These are phyloP conservation scores for Lasioglossum baleicum DNA, from an alignment of 1,140 invertebrate genomes.

Conservation along the genomic window DNA sequence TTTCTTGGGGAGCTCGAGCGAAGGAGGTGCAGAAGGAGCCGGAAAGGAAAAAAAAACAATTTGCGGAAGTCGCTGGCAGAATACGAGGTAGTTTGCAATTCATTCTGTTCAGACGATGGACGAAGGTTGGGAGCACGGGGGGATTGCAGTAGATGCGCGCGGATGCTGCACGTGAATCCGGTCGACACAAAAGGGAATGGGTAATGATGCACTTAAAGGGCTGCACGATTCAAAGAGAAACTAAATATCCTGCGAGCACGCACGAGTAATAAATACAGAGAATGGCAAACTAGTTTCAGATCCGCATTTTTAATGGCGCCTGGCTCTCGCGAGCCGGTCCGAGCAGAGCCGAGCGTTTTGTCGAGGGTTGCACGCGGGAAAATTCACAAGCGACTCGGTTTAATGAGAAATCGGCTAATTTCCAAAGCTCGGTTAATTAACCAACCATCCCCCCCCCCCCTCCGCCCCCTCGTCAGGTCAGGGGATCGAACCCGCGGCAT, in stretches of 20 bases:
- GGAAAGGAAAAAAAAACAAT: conserved; percentile 13
- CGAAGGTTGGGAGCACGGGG: conserved; percentile 13
- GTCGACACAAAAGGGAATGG: conserved; percentile 58
- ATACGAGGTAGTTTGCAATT: conserved; percentile 41
- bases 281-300: conserved; percentile 46
- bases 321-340: no score
- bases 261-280: conserved; percentile 56
- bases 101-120: conserved; percentile 25
- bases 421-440: background rate
- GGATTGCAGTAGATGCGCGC: conserved; percentile 29
- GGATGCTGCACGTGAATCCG: conserved; percentile 37
- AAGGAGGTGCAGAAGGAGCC: background rate
- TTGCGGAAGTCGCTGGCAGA: background rate
- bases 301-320: conserved; percentile 41
- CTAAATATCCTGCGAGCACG: conserved; percentile 48
- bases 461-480: no score
- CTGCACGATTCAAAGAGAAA: conserved; percentile 49
- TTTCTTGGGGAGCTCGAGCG: background rate
- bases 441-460: no score
- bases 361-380: no score
- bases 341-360: no score
- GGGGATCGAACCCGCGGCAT: background rate
- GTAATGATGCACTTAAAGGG: conserved; percentile 64
- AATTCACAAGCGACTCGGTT: no score
- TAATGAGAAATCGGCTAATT: background rate